Conservation (phyloP, 2,113 vertebrate genomes). For the Mus pahari region DNA sequence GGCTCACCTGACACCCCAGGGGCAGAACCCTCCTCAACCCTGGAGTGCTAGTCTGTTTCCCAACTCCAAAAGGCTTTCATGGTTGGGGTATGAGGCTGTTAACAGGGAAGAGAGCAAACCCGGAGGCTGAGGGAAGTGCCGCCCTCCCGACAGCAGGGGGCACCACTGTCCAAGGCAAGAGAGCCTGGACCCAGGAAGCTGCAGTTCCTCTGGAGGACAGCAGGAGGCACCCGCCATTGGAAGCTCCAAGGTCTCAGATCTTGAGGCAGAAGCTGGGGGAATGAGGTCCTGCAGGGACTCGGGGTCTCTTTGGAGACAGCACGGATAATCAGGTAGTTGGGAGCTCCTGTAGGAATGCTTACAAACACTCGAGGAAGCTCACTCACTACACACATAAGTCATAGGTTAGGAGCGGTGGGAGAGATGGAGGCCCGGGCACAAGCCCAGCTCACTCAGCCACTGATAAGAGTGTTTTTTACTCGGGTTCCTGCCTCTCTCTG, state of each 20-base stretch:
- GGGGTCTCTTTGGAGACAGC: neutral
- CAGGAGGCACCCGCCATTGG: neutral
- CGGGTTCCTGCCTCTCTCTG: neutral
- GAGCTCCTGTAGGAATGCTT: neutral
- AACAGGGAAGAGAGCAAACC: neutral
- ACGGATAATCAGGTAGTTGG: no score
- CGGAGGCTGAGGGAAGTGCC: neutral
- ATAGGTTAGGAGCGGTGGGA: neutral
- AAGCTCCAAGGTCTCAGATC: neutral
- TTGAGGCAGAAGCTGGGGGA: neutral
- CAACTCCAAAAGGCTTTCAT: neutral
- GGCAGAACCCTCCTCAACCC: neutral
- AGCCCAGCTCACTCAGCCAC: neutral
- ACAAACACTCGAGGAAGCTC: no score
- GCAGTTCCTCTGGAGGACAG: neutral
- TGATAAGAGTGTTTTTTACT: no score
- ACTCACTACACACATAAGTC: neutral
- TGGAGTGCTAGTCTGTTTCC: neutral
- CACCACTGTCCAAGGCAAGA: neutral
- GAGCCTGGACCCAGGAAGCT: neutral
- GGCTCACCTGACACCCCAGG: neutral
- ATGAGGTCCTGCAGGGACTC: neutral
- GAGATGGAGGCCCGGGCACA: neutral
- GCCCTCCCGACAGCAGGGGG: conserved; percentile 31
- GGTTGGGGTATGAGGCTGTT: neutral